Percentiles rank a stretch among this genome's conserved stretches.
These are phyloP conservation scores for Rhinolophus sinicus DNA, from an alignment of 2,113 vertebrate species.

Conservation along the genomic window DNA sequence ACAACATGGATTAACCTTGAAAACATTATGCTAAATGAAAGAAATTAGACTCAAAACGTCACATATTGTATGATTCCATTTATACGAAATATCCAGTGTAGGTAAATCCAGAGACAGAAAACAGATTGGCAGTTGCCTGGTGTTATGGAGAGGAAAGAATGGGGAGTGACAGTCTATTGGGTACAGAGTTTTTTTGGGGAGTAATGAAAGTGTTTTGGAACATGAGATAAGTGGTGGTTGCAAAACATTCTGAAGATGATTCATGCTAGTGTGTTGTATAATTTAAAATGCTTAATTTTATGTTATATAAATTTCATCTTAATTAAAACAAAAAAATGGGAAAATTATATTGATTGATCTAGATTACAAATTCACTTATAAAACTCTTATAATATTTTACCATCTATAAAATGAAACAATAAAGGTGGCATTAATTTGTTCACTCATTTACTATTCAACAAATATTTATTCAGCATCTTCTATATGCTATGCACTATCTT, in stretches of 20 bases:
- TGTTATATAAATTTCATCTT: background rate
- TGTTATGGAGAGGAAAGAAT: background rate
- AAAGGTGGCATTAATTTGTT: background rate
- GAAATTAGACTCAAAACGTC: background rate
- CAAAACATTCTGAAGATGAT: background rate
- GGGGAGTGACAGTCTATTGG: background rate
- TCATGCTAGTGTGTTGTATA: background rate
- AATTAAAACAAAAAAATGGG: background rate
- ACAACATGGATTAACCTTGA: background rate
- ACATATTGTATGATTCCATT: too few species aligned
- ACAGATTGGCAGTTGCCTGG: background rate
- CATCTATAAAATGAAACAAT: background rate
- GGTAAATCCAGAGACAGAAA: background rate
- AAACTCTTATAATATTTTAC: background rate
- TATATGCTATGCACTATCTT: background rate
- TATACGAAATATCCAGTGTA: background rate
- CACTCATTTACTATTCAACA: background rate
- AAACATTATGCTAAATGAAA: background rate
- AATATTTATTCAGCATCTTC: background rate
- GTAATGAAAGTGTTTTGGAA: background rate
- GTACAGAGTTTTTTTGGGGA: background rate
- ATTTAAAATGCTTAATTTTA: background rate
- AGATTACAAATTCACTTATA: background rate
- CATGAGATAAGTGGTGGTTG: too few species aligned
- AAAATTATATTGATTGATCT: background rate